A percentile compares a stretch with the other conserved stretches of the same genome.
Evolutionary conservation across 2,113 vertebrate species (phyloP).

Genomic region (Benitochromis conjunctus): DNA sequence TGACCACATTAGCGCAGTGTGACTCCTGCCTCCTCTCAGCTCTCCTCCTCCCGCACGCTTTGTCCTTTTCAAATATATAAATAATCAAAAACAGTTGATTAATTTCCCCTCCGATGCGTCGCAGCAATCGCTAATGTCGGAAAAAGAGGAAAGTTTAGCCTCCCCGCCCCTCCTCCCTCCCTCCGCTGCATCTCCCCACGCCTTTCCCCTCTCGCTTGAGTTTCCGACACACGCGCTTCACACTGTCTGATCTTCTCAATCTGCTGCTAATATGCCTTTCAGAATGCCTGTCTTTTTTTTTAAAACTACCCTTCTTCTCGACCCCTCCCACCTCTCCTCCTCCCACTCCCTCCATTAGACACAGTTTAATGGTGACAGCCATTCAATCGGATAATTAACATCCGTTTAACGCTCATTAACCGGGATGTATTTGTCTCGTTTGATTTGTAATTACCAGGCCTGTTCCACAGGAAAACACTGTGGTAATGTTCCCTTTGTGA

Average conservation of each 20-base stretch:
- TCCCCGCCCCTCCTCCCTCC: background rate
- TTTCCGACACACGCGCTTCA: slow-evolving; percentile 25
- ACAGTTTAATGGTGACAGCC: slow-evolving; percentile 71
- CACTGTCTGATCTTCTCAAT: slow-evolving; percentile 50
- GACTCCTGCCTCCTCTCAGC: slow-evolving; percentile 27
- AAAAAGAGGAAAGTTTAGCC: slow-evolving; percentile 21
- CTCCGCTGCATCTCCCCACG: background rate
- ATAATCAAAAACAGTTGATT: slow-evolving; percentile 57
- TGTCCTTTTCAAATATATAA: slow-evolving; percentile 55
- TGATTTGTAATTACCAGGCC: slow-evolving; percentile 70
- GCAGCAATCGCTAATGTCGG: slow-evolving; percentile 20
- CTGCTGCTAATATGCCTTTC: slow-evolving; percentile 32
- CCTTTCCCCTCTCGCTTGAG: background rate
- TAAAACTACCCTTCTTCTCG: background rate
- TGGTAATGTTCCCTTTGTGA: slow-evolving; percentile 50
- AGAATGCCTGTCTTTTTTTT: background rate
- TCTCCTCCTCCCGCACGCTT: background rate
- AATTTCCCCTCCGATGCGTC: slow-evolving; percentile 49
- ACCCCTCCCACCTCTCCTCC: background rate
- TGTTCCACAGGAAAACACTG: slow-evolving; percentile 63
- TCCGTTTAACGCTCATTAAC: slow-evolving; percentile 75
- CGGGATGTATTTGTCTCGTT: slow-evolving; percentile 69
- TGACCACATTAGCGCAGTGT: slow-evolving; percentile 42
- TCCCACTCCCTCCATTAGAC: slow-evolving; percentile 57
- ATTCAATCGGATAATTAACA: slow-evolving; percentile 78